Evolutionary conservation across 2,113 vertebrate species (phyloP), one percentile per base, ranked within the genome.

Genomic region (Scortum barcoo): DNA sequence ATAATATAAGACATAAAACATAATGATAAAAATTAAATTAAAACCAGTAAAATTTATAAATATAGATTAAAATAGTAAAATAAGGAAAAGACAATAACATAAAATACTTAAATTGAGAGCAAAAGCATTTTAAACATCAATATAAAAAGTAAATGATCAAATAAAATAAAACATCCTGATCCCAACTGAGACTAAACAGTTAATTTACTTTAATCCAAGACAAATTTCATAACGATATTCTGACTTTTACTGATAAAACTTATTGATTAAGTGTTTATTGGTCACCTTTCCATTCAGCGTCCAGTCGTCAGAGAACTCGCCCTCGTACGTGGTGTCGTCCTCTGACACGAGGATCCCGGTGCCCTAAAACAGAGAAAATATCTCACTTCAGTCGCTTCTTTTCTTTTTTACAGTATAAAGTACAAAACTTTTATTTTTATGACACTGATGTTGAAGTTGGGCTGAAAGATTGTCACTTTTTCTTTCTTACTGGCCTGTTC

Each of bases 301-400:
- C 98, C 98, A 99, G 86, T 99, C 97, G 85, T 99, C 98, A 2
- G 97, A 98, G 93, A 99, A 99, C 48, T 99, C 98, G 20, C 98
- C 98, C 82, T 99, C 97, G 11, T 97, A 99, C 4, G 96, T 93
- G 0, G 98, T 99, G 89, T 99, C 97, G 78, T 99, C 98, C 94
- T 99, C 98, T 9, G 98, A 98, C 72, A 99, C 94, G 53, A 99
- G 94, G 83, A 99, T 94, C 10, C 98, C 98, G 4, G 92, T 95
- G 8, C 98, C 98, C 98, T 99, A 22, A 12, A 69, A 75, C 0
- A 69, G 46, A 78, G 8, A 30, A 42, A 40, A 36, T 0, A 38
- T 1, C 5, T 72, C 20, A n/a, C 1, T 33, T 72, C 16, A 53
- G 8, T 24, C 2, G 16, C 40, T 38, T 12, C 5, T 11, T 62